Conservation (phyloP, 2,113 vertebrate genomes). For the Perca flavescens region DNA sequence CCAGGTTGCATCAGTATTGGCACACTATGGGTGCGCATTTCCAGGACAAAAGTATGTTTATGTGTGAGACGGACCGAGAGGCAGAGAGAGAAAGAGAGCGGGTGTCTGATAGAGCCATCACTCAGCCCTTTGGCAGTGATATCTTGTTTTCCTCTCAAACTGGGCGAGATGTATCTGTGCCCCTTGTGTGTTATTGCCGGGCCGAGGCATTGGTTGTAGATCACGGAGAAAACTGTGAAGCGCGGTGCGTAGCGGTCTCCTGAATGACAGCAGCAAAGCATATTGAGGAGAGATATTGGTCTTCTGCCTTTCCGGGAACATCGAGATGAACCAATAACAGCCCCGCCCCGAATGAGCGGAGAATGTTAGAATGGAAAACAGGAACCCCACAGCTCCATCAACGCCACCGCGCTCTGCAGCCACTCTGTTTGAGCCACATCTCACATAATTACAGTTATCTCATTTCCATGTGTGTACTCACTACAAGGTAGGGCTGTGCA, state of each 20-base stretch:
- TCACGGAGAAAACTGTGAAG: conserved; percentile 68
- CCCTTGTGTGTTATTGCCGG: conserved; percentile 71
- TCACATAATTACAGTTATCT: not conserved
- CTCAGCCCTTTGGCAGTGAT: conserved; percentile 79
- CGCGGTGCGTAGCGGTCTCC: conserved; percentile 20
- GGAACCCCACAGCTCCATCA: not conserved
- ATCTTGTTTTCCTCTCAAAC: conserved; percentile 80
- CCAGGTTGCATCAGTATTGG: conserved; percentile 17
- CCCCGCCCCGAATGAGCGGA: conserved; percentile 13
- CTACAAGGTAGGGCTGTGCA: no score
- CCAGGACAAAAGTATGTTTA: conserved; percentile 43
- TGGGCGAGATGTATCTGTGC: conserved; percentile 67
- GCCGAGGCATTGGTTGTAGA: conserved; percentile 69
- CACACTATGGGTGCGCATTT: conserved; percentile 13
- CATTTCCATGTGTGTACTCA: not conserved
- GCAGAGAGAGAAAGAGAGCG: conserved; percentile 34
- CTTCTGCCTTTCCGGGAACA: conserved; percentile 16
- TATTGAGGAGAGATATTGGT: conserved; percentile 37
- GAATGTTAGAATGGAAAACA: conserved; percentile 14
- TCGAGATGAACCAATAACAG: conserved; percentile 38
- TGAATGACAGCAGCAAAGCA: conserved; percentile 27
- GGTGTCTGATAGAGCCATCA: conserved; percentile 75
- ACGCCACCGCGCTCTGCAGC: not conserved
- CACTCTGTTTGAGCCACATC: not conserved
- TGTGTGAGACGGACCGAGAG: conserved; percentile 33